These are phyloP conservation scores for Chrysolina americana DNA, from an alignment of 2,888 invertebrate genomes.

Conservation along the genomic window DNA sequence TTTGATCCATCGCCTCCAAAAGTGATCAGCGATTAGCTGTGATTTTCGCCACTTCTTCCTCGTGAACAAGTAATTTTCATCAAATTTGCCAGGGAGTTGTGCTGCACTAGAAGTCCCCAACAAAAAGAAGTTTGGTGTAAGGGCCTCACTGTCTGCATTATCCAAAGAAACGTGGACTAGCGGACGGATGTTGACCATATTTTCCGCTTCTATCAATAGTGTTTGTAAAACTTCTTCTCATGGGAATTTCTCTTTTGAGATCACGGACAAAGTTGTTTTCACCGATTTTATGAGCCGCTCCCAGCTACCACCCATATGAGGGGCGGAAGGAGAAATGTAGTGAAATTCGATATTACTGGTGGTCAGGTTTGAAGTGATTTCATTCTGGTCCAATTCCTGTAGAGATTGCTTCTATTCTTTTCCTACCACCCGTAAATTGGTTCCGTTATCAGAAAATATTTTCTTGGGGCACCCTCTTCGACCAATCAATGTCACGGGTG, in stretches of 20 bases:
- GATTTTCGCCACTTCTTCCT: neutral
- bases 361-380: no score
- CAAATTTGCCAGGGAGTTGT: neutral
- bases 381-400: neutral
- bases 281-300: neutral
- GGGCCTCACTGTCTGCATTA: neutral
- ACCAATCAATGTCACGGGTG: neutral
- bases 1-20: neutral
- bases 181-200: neutral
- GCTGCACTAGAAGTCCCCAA: neutral
- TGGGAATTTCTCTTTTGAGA: neutral
- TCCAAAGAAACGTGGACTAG: slow-evolving; percentile 2
- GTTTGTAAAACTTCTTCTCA: neutral
- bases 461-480: neutral
- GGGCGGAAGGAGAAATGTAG: neutral
- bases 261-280: neutral
- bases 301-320: neutral
- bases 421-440: neutral
- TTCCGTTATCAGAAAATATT: neutral
- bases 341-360: neutral
- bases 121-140: neutral
- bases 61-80: neutral
- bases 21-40: neutral
- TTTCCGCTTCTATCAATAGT: neutral
- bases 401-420: neutral